Percentiles rank a stretch among this genome's conserved stretches.
Evolutionary conservation across 2,797 vertebrate genomes (phyloP).

Genomic region (Zenarchopterus dispar): DNA sequence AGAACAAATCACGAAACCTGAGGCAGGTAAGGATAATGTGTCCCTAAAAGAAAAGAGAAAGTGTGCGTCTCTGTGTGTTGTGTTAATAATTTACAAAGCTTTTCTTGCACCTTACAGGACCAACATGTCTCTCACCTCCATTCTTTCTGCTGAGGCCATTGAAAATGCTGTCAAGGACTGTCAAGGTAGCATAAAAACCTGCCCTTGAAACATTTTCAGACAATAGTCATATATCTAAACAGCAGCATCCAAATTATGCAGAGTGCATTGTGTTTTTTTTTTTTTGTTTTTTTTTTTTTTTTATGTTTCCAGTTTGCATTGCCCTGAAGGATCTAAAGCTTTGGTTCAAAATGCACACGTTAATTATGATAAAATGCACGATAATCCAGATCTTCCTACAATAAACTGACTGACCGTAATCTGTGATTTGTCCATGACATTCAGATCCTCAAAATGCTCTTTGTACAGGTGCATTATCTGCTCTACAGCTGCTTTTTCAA

Average conservation of each 20-base stretch:
- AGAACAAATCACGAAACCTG: slow-evolving; percentile 2
- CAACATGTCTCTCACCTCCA: slow-evolving; percentile 93
- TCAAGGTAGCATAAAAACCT: slow-evolving; percentile 84
- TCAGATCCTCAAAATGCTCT: neutral
- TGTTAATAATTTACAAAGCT: slow-evolving; percentile 33
- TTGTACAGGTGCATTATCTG: slow-evolving; percentile 21
- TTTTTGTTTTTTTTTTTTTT: slow-evolving; percentile 6
- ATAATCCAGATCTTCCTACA: slow-evolving; percentile 4
- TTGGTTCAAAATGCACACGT: neutral
- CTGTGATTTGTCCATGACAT: neutral
- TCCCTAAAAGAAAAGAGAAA: neutral
- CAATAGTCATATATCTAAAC: neutral
- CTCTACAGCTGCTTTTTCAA: slow-evolving; percentile 4
- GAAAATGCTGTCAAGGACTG: slow-evolving; percentile 94
- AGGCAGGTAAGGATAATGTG: neutral
- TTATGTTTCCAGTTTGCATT: neutral
- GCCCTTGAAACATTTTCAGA: neutral
- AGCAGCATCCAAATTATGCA: neutral
- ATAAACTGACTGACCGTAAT: neutral
- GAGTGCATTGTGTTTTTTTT: neutral
- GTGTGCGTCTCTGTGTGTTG: slow-evolving; percentile 12
- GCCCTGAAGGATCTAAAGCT: neutral
- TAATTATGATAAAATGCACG: slow-evolving; percentile 16
- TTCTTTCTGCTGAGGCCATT: slow-evolving; percentile 93
- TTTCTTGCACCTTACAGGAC: slow-evolving; percentile 74